phyloP scores from a whole-genome alignment of 2,113 vertebrate species.

The Solenodon paradoxus region DNA sequence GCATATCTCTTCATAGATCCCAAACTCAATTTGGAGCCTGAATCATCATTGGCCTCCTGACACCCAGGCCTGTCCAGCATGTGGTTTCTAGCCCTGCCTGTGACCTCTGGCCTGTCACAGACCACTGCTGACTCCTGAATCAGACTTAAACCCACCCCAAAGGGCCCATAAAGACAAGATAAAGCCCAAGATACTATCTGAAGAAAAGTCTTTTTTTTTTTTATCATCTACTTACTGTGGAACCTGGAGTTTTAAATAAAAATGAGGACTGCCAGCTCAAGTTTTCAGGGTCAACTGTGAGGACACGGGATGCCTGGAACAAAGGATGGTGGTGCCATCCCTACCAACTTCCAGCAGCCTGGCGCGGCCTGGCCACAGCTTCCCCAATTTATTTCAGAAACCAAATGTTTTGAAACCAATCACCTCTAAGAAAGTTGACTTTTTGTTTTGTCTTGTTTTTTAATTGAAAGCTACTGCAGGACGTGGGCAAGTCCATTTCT shows the following conservation, averaged over 20 bases:
- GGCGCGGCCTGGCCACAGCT: no score
- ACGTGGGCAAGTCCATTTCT: background rate
- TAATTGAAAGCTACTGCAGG: background rate
- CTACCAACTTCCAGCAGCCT: background rate
- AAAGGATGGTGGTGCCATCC: fast-evolving
- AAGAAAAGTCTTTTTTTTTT: background rate
- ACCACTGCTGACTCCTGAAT: background rate
- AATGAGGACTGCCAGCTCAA: background rate
- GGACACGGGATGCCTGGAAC: background rate
- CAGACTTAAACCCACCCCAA: background rate
- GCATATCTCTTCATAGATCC: background rate
- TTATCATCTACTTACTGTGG: fast-evolving
- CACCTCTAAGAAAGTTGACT: background rate
- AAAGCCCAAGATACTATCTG: background rate
- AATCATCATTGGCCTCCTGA: background rate
- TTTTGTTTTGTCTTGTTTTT: background rate
- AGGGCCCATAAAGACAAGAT: background rate
- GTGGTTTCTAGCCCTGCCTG: background rate
- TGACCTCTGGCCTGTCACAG: background rate
- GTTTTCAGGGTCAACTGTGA: background rate
- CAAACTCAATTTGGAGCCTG: background rate
- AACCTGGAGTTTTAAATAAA: background rate
- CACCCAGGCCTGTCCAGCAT: no score
- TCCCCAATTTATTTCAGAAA: background rate
- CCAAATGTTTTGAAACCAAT: background rate